Evolutionary conservation across 2,113 vertebrate genomes (phyloP).

Genomic region (Callionymus lyra): DNA sequence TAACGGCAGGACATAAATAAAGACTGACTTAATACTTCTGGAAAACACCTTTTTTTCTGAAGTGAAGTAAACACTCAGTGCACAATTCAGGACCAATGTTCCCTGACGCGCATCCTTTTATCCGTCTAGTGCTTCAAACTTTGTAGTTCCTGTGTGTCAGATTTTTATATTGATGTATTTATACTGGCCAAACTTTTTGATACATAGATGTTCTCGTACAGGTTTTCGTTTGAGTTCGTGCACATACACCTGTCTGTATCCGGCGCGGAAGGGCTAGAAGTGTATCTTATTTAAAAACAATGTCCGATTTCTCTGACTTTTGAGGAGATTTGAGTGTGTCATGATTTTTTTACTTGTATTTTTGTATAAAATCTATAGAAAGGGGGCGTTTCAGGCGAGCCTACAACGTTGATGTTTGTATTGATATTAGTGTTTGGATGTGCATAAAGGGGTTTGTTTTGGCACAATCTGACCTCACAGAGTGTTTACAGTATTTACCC

Average conservation of each 20-base stretch:
- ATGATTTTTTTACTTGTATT: constrained; percentile 99
- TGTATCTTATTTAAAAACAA: constrained; percentile 94
- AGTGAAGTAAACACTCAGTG: constrained; percentile 72
- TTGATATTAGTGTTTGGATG: constrained; percentile 82
- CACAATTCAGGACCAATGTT: constrained; percentile 97
- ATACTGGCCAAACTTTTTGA: constrained; percentile 95
- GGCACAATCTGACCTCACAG: constrained; percentile 84
- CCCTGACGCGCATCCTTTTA: constrained; percentile 75
- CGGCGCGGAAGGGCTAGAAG: constrained; percentile 99
- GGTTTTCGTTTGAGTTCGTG: constrained; percentile 72
- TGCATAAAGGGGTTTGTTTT: constrained; percentile 78
- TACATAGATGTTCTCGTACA: constrained; percentile 78
- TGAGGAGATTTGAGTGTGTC: constrained; percentile 91
- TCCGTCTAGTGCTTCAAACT: constrained; percentile 68
- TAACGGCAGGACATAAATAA: constrained; percentile 97
- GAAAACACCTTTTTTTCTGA: constrained; percentile 54
- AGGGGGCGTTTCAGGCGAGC: constrained; percentile 67
- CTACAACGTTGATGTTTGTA: constrained; percentile 87
- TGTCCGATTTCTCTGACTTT: constrained; percentile 96
- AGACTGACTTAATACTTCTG: constrained; percentile 75
- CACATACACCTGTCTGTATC: constrained; percentile 93
- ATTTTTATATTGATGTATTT: constrained; percentile 97
- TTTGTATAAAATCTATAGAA: constrained; percentile 99
- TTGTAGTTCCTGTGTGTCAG: constrained; percentile 87
- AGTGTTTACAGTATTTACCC: constrained; percentile 98